Evolutionary conservation across 2,888 invertebrate species (phyloP), one percentile per base, ranked within the genome.

Genomic region (Anarsia innoxiella): DNA sequence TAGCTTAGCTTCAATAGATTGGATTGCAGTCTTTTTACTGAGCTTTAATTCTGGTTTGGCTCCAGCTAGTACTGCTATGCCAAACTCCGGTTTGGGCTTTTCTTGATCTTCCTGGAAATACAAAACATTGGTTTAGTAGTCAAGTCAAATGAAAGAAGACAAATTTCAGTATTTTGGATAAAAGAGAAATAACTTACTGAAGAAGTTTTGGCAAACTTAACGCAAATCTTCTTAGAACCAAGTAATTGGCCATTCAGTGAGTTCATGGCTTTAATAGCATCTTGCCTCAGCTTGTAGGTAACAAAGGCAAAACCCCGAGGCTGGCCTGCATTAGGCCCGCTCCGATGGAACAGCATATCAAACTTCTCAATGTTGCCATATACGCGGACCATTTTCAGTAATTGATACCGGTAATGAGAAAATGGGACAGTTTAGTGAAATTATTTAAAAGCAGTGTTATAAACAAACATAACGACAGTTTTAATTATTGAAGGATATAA

Each of bases 351-450:
- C 52, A 97, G 89, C 84, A 96, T 92, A 85, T 97, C 97, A 85
- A 97, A 96, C 90, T 96, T 96, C 86, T 95, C 94, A 66, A 97
- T 93, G 68, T 89, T 87, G 73, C 97, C 97, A 89, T 93, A 93
- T 89, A 93, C 93, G 90, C 96, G 95, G 86, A 95, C 89, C 86
- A 97, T 90, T 94, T 97, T 97, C 86, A 97, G 88, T 88, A 97
- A 90, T 90, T 95, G 93, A 91, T 91, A 95, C 95, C 95, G 87
- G 91, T 93, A 91, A 89, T 86, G 62, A 85, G 75, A 74, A 75
- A 33, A 64, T 56, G 63, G 65, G 64, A 59, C 51, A 44, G 60
- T 72, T 70, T 67, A 67, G 64, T 69, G 57, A 25, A 9, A 25
- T n/a, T 25, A n/a, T 25, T n/a, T 3, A 25, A 9, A 25, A 25